These are phyloP conservation scores for Lasioglossum villosulum DNA, from an alignment of 2,888 invertebrate genomes.

Conservation along the genomic window DNA sequence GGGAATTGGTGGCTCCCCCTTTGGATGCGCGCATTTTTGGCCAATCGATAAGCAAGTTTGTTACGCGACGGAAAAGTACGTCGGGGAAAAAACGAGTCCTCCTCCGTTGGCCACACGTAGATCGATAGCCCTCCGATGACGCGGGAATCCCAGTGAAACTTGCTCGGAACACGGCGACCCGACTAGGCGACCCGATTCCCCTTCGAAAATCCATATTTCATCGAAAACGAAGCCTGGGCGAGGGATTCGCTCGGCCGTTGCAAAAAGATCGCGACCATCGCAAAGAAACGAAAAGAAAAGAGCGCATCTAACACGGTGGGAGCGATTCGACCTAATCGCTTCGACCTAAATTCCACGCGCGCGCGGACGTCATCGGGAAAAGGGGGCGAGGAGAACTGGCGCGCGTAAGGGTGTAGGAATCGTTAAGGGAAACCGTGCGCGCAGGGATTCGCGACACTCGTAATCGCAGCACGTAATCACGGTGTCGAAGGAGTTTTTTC, in stretches of 20 bases:
- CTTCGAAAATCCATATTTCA: neutral
- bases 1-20: conserved; percentile 67
- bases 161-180: neutral
- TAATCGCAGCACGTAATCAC: neutral
- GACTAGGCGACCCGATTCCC: conserved; percentile 2
- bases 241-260: neutral
- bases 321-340: conserved; percentile 29
- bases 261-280: neutral
- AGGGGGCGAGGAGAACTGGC: neutral
- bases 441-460: neutral
- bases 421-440: neutral
- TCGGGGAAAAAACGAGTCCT: neutral
- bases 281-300: neutral
- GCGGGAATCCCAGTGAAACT: conserved; percentile 15
- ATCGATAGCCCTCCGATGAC: conserved; percentile 2
- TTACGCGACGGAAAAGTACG: conserved; percentile 21
- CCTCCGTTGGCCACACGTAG: neutral
- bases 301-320: neutral
- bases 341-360: conserved; percentile 48
- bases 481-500: neutral
- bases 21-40: conserved; percentile 58
- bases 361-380: conserved; percentile 34
- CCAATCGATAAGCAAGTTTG: conserved; percentile 66
- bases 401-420: neutral
- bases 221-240: neutral